Evolutionary conservation across 2,113 vertebrate species (phyloP).

Genomic region (Muscicapa adusta): DNA sequence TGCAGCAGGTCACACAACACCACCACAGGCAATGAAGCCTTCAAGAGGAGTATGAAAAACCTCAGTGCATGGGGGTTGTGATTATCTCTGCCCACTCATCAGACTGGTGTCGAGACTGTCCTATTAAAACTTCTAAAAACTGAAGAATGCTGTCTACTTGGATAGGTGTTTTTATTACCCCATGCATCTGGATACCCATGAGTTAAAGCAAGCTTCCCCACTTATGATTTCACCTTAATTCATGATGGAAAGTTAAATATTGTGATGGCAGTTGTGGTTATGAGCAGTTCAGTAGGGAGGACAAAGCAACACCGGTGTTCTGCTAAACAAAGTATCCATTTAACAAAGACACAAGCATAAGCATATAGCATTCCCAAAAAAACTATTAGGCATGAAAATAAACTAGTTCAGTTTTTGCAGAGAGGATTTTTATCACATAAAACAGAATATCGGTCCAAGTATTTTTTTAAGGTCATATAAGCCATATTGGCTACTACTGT

Average conservation of each 20-base stretch:
- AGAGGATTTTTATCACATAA: background rate
- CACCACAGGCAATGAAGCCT: background rate
- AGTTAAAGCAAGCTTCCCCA: background rate
- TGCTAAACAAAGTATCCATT: background rate
- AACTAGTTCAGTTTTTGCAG: background rate
- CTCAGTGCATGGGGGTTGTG: background rate
- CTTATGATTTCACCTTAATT: background rate
- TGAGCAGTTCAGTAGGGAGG: background rate
- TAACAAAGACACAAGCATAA: background rate
- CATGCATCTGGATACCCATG: background rate
- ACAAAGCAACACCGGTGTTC: background rate
- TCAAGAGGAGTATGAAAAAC: background rate
- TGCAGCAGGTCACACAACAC: background rate
- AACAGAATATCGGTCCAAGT: background rate
- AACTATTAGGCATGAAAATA: background rate
- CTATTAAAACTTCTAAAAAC: background rate
- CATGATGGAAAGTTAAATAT: background rate
- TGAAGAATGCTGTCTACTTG: background rate
- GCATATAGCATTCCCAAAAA: background rate
- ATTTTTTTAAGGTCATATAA: background rate
- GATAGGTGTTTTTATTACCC: background rate
- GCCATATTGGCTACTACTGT: background rate
- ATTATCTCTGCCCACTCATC: background rate
- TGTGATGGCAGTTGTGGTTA: background rate
- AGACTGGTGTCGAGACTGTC: background rate